Conservation (phyloP, 1,140 invertebrate genomes). For the Diprion similis region DNA sequence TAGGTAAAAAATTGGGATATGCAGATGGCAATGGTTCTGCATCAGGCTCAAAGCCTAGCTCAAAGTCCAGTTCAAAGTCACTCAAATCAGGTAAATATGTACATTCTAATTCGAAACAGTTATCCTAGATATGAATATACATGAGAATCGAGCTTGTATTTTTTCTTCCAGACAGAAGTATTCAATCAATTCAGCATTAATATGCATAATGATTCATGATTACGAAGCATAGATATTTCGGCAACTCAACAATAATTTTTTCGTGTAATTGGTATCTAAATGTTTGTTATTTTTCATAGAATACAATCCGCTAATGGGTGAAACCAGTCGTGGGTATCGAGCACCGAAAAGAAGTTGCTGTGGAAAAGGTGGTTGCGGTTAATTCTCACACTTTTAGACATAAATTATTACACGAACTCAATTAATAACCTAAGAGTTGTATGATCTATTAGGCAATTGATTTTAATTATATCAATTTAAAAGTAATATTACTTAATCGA, state of each 20-base stretch:
- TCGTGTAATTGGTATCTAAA: too few species aligned
- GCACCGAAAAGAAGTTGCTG: slow-evolving; percentile 58
- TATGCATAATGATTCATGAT: too few species aligned
- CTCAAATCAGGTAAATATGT: slow-evolving; percentile 36
- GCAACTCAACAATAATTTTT: too few species aligned
- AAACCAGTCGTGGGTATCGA: slow-evolving; percentile 50
- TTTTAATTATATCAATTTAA: not conserved
- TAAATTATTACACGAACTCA: not conserved
- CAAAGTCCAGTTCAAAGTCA: slow-evolving; percentile 37
- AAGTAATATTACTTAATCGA: not conserved
- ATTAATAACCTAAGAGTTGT: not conserved
- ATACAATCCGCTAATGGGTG: slow-evolving; percentile 62
- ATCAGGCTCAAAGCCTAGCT: slow-evolving; percentile 25
- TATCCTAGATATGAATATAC: not conserved
- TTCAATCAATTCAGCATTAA: too few species aligned
- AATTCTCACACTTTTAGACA: slow-evolving; percentile 28
- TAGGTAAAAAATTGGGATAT: slow-evolving; percentile 32
- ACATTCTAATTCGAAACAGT: not conserved
- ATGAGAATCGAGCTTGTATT: not conserved
- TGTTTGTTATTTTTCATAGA: slow-evolving; percentile 44
- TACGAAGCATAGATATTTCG: too few species aligned
- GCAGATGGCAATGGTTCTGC: slow-evolving; percentile 23
- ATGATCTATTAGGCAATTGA: not conserved
- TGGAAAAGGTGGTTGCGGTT: slow-evolving; percentile 58
- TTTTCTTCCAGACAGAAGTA: too few species aligned